Conservation (phyloP, 2,113 vertebrate genomes). For the Python bivittatus region DNA sequence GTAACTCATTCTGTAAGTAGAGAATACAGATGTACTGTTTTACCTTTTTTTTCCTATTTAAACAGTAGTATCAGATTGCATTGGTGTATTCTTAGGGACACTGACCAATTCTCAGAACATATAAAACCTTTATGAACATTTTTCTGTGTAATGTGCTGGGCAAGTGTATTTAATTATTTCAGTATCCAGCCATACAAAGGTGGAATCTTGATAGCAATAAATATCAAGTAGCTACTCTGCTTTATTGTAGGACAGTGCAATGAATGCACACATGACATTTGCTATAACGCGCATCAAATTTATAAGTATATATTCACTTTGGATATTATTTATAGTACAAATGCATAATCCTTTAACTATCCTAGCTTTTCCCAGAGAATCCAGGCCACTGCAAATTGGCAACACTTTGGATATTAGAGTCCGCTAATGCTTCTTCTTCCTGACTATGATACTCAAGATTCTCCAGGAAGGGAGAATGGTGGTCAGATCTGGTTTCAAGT, state of each 20-base stretch:
- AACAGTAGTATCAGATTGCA: conserved; percentile 35
- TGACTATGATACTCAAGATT: background rate
- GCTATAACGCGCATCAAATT: conserved; percentile 58
- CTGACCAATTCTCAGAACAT: conserved; percentile 38
- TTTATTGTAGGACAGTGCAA: conserved; percentile 71
- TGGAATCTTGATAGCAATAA: conserved; percentile 28
- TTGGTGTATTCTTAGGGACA: conserved; percentile 46
- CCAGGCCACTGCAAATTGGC: background rate
- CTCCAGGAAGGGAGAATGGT: background rate
- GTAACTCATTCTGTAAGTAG: conserved; percentile 45
- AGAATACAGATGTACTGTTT: conserved; percentile 40
- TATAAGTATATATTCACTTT: conserved; percentile 69
- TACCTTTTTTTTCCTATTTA: conserved; percentile 38
- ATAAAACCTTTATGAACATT: conserved; percentile 57
- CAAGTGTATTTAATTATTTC: conserved; percentile 64
- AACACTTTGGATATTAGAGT: background rate
- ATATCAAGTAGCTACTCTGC: conserved; percentile 56
- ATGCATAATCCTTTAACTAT: background rate
- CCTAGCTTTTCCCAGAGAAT: conserved; percentile 8
- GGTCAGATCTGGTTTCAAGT: background rate
- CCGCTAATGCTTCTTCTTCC: background rate
- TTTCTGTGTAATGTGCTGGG: conserved; percentile 65
- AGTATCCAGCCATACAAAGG: conserved; percentile 51
- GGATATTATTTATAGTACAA: conserved; percentile 6
- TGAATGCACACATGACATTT: conserved; percentile 70